Conservation (phyloP, 2,113 vertebrate species). For the Turdus rufiventris region DNA sequence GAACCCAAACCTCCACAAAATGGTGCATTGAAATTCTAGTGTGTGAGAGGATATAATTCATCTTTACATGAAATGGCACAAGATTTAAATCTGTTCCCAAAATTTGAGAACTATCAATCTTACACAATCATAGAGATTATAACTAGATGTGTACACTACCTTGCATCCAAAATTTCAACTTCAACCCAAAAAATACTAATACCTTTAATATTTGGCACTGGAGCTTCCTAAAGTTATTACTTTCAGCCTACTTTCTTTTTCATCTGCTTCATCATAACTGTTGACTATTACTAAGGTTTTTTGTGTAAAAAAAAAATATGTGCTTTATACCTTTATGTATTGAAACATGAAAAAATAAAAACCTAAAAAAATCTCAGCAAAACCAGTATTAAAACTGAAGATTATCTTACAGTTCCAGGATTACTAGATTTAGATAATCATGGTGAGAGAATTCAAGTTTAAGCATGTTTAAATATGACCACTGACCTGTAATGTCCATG, state of each 20-base stretch:
- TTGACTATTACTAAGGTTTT: neutral
- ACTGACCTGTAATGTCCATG: neutral
- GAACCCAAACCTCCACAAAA: neutral
- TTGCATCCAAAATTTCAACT: neutral
- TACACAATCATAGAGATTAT: neutral
- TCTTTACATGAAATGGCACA: neutral
- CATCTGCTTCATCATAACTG: neutral
- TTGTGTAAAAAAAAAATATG: neutral
- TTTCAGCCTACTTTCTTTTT: neutral
- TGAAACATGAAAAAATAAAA: neutral
- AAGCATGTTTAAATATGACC: neutral
- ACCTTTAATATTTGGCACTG: neutral
- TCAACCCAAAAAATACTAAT: neutral
- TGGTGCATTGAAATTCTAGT: neutral
- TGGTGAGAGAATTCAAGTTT: neutral
- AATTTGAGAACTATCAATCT: neutral
- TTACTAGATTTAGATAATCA: neutral
- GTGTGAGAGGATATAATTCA: neutral
- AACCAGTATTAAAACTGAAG: neutral
- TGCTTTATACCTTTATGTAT: neutral
- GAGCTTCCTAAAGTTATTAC: neutral
- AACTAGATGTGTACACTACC: neutral
- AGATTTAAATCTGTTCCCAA: neutral
- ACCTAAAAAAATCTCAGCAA: neutral
- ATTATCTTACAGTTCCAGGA: neutral